Base-by-base conservation (phyloP, 2,113 vertebrate species). In the Nycticebus coucang region DNA sequence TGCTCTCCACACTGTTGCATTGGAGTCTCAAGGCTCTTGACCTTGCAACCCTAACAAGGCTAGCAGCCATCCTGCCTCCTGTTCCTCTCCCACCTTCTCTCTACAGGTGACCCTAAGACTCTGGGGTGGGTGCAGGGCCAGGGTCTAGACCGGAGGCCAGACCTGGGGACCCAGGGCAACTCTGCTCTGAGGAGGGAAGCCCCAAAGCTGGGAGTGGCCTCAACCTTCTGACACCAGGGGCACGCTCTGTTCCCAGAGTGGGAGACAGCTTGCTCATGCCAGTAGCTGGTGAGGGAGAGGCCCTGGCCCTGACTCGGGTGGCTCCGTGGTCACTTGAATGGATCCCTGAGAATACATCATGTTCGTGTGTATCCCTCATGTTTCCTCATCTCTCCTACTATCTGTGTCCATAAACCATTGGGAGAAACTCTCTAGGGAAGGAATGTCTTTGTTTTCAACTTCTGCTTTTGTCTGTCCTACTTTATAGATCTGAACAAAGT, bases 231-330 rank as follows among this genome's bases (percentile, higher is more conserved):
- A 83, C 62, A 33, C 21, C 55, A 9, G 35, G 35, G 87, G 21
- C 72, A 74, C 94, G 88, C 91, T 71, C 69, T 24, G 26, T 91
- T 57, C 87, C 55, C 28, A 3, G 57, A 87, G 69, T 53, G 15
- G 86, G 74, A 89, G 64, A 57, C 87, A 60, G 64, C 35, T 77
- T 37, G 37, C 91, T 88, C 68, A 11, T 1, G 10, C 91, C 28
- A 53, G 89, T 59, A 86, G 74, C 89, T 72, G 55, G 89, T 82
- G 62, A 91, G 57, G 28, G 75, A 89, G 75, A 77, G 53, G 75
- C 60, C 69, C 68, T 41, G 53, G 75, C 60, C 69, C 68, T 41
- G 68, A 41, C 62, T 64, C 1, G 2, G 71, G 28, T 21, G 33
- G 78, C 92, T n/a, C 0, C 41, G 77, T 88, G 68, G 22, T 59